Evolutionary conservation across 2,797 vertebrate species (phyloP).

Genomic region (Kryptolebias ocellatus): DNA sequence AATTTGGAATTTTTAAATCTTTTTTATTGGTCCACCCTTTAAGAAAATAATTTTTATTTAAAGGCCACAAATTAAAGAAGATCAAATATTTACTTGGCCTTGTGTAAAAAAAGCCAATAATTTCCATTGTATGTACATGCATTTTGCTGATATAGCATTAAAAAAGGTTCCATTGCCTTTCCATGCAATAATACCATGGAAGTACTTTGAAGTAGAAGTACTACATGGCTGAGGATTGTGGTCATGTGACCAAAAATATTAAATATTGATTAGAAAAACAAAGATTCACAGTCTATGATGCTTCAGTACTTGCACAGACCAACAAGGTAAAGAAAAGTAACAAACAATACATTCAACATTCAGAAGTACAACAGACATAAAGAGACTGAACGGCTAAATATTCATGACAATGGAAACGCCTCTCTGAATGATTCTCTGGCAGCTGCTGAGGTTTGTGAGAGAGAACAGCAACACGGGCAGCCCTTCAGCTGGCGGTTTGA

Average conservation of each 20-base stretch:
- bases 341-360: conserved; percentile 28
- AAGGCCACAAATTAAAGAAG: neutral
- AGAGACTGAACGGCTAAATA: conserved; percentile 40
- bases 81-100: neutral
- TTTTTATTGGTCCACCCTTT: too few species aligned
- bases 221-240: too few species aligned
- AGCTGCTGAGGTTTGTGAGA: conserved; percentile 50
- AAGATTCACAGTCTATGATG: neutral
- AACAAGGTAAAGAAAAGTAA: conserved; percentile 25
- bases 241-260: neutral
- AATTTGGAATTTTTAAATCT: too few species aligned
- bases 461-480: conserved; percentile 34
- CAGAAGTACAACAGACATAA: conserved; percentile 37
- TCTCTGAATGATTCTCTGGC: conserved; percentile 37
- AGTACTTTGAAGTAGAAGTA: too few species aligned
- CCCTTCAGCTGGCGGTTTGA: conserved; percentile 36
- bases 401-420: conserved; percentile 26
- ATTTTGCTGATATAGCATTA: neutral
- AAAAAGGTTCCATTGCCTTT: neutral
- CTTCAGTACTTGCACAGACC: neutral
- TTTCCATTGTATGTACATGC: neutral
- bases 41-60: neutral
- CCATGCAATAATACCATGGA: neutral
- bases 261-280: neutral
- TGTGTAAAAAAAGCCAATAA: neutral